Evolutionary conservation across 2,888 invertebrate species (phyloP).

Genomic region (Cryptocephalus primarius): DNA sequence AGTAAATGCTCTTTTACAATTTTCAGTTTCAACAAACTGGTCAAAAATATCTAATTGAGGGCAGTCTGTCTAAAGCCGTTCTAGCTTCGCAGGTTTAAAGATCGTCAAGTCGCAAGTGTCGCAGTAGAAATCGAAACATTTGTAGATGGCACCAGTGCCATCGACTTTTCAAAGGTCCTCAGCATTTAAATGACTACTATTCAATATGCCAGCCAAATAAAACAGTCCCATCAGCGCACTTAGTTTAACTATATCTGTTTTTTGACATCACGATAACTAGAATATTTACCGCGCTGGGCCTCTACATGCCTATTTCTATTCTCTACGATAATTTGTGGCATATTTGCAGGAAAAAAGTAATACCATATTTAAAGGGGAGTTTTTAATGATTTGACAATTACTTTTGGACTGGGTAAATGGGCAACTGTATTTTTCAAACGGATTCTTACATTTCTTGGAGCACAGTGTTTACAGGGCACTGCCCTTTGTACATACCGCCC

Average conservation of each 20-base stretch:
- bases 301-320: neutral
- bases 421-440: neutral
- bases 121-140: neutral
- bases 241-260: neutral
- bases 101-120: neutral
- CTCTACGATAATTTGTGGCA: neutral
- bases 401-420: neutral
- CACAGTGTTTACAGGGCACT: no score
- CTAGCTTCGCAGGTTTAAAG: neutral
- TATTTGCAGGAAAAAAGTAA: neutral
- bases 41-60: slow-evolving; percentile 13
- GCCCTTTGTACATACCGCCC: no score
- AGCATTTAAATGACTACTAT: neutral
- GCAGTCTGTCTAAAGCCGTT: slow-evolving; percentile 9
- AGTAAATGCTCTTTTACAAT: slow-evolving; percentile 9
- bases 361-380: neutral
- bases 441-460: neutral
- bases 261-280: neutral
- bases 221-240: neutral
- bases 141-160: neutral
- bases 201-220: neutral
- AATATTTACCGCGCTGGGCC: neutral
- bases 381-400: neutral
- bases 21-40: slow-evolving; percentile 15
- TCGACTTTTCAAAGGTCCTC: neutral